phyloP scores from a whole-genome alignment of 2,797 vertebrate species.

The Phataginus tricuspis region DNA sequence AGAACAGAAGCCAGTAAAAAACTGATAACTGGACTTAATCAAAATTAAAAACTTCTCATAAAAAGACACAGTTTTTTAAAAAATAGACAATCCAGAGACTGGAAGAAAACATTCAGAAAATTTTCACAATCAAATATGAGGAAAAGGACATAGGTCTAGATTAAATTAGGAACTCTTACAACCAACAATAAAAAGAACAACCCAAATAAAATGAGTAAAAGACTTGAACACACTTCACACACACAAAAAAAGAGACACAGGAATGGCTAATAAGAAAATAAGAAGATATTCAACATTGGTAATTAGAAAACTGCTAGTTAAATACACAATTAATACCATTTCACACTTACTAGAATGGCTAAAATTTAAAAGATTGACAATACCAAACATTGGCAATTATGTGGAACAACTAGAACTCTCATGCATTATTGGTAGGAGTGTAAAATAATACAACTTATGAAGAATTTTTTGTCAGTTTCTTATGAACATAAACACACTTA shows the following conservation, averaged over 20 bases:
- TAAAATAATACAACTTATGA: not conserved
- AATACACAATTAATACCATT: not conserved
- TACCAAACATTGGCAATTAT: not conserved
- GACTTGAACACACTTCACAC: not conserved
- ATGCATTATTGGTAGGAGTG: not conserved
- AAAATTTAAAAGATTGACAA: not conserved
- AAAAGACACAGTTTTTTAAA: not conserved
- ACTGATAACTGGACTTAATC: slow-evolving; percentile 1
- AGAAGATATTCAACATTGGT: not conserved
- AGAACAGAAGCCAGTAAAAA: not conserved
- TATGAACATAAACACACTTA: not conserved
- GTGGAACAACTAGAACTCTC: not conserved
- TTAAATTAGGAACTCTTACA: not conserved
- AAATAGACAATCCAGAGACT: not conserved
- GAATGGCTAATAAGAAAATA: not conserved
- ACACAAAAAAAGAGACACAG: not conserved
- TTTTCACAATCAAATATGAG: not conserved
- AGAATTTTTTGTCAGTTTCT: not conserved
- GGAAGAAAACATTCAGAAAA: not conserved
- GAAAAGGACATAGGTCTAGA: not conserved
- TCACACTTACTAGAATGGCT: not conserved
- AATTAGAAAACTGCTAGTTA: slow-evolving; percentile 2
- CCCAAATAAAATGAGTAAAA: not conserved
- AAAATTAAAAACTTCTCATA: not conserved
- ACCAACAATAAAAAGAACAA: not conserved